Conservation (phyloP, 2,888 invertebrate species). For the Lacanobia oleracea region DNA sequence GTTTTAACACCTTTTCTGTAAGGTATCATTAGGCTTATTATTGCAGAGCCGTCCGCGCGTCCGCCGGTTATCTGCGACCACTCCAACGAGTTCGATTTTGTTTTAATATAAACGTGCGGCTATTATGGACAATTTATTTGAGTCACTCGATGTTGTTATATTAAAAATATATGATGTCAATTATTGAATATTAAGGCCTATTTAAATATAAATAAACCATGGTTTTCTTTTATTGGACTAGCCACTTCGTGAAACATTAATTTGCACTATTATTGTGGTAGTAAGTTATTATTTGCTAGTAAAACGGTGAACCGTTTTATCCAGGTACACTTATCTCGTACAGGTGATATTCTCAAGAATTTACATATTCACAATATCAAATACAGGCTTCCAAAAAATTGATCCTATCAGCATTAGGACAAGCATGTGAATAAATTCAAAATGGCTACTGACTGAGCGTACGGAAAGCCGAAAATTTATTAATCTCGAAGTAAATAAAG, state of each 20-base stretch:
- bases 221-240: constrained; percentile 16
- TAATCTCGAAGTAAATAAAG: constrained; percentile 81
- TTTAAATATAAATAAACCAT: constrained; percentile 41
- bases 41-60: constrained; percentile 72
- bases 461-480: constrained; percentile 79
- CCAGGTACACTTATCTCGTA: neutral
- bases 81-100: constrained; percentile 72
- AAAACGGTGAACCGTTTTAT: constrained; percentile 1
- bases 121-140: constrained; percentile 59
- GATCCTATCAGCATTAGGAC: constrained; percentile 71
- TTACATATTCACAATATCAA: constrained; percentile 16
- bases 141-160: constrained; percentile 54
- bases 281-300: constrained; percentile 19
- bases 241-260: constrained; percentile 22
- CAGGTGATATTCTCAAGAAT: neutral
- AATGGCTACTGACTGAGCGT: constrained; percentile 67
- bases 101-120: constrained; percentile 67
- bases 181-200: constrained; percentile 36
- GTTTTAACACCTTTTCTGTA: constrained; percentile 90
- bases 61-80: constrained; percentile 71
- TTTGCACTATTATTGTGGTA: constrained; percentile 7
- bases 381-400: constrained; percentile 45
- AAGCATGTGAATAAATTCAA: constrained; percentile 66
- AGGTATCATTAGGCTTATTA: constrained; percentile 89
- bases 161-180: constrained; percentile 47